Evolutionary conservation across 2,797 vertebrate genomes (phyloP).

Genomic region (Chaetodon trifasciatus): DNA sequence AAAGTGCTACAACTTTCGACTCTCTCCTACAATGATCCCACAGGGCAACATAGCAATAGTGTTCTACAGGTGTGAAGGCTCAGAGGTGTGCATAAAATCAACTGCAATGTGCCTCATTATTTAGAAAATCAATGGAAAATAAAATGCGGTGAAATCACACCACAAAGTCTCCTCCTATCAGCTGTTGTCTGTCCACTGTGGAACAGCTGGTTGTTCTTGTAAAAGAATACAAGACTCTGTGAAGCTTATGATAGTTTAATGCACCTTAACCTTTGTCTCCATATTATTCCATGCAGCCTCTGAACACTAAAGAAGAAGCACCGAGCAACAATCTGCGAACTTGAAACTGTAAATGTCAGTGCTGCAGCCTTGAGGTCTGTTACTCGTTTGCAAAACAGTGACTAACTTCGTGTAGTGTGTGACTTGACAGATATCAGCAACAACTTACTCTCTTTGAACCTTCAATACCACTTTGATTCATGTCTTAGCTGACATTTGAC

Average conservation of each 20-base stretch:
- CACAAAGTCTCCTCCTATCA: neutral
- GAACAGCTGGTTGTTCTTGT: neutral
- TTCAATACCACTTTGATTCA: slow-evolving; percentile 47
- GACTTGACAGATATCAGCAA: slow-evolving; percentile 32
- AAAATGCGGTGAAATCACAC: neutral
- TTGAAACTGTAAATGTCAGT: slow-evolving; percentile 36
- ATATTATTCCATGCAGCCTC: neutral
- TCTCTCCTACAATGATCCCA: neutral
- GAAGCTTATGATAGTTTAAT: neutral
- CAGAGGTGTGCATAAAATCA: slow-evolving; percentile 4
- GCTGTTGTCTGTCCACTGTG: neutral
- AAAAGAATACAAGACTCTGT: neutral
- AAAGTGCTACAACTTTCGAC: neutral
- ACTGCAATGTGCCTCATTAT: slow-evolving; percentile 1
- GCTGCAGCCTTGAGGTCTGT: slow-evolving; percentile 28
- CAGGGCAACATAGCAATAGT: neutral
- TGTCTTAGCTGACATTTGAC: slow-evolving; percentile 69
- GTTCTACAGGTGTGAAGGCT: neutral
- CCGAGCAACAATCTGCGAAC: neutral
- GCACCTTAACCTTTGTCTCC: neutral
- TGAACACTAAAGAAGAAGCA: slow-evolving; percentile 8
- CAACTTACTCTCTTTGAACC: slow-evolving; percentile 49
- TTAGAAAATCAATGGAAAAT: neutral
- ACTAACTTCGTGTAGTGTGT: slow-evolving; percentile 30
- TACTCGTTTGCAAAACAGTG: slow-evolving; percentile 45